A percentile compares a stretch with the other conserved stretches of the same genome.
Conservation (phyloP, 2,113 vertebrate genomes). For the Ursus arctos region DNA sequence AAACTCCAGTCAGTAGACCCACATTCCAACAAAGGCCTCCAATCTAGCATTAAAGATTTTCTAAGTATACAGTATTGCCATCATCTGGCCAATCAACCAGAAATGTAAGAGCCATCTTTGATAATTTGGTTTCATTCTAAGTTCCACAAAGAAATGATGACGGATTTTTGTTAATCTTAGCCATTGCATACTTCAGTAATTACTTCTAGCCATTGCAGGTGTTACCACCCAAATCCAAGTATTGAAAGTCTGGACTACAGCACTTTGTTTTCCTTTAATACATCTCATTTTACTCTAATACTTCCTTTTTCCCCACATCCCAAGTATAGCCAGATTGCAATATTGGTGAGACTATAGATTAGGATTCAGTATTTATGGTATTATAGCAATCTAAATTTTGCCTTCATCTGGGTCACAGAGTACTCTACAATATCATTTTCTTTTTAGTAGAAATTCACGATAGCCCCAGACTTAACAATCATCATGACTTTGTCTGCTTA, state of each 20-base stretch:
- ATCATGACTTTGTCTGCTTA: background rate
- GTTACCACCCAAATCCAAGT: background rate
- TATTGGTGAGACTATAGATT: background rate
- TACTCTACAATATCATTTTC: background rate
- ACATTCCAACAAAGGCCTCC: background rate
- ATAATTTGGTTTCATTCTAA: background rate
- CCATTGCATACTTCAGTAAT: background rate
- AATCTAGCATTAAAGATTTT: background rate
- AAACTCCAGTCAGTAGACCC: background rate
- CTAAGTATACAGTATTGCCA: background rate
- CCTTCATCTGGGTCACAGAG: background rate
- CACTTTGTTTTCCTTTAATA: background rate
- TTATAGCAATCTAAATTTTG: background rate
- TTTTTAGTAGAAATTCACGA: background rate
- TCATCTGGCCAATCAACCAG: background rate
- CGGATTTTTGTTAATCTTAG: background rate
- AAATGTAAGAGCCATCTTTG: background rate
- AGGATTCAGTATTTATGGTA: background rate
- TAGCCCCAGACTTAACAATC: background rate
- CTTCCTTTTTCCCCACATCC: background rate
- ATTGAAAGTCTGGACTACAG: background rate
- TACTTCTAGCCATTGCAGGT: background rate
- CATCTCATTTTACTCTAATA: background rate
- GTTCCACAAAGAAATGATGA: background rate
- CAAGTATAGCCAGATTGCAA: background rate